phyloP scores from a whole-genome alignment of 2,888 invertebrate species.

The Heliothis peltigera region DNA sequence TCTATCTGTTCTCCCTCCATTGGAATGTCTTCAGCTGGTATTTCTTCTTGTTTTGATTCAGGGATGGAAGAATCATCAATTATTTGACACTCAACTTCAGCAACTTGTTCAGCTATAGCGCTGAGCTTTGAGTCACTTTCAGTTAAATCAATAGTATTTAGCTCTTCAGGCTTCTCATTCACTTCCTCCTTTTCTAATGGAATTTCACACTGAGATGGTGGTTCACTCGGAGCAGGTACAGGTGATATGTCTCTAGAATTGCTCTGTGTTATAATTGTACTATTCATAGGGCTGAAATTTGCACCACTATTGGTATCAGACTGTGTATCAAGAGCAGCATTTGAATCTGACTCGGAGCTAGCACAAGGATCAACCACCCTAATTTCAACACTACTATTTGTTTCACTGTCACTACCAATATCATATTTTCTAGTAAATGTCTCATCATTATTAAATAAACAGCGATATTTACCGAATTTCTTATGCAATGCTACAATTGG shows the following conservation, averaged over 20 bases:
- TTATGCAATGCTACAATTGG: constrained; percentile 85
- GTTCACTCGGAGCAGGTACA: constrained; percentile 58
- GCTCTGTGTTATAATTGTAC: constrained; percentile 63
- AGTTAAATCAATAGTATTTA: constrained; percentile 46
- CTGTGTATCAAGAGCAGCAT: constrained; percentile 80
- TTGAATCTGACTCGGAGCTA: constrained; percentile 87
- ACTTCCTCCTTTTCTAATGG: constrained; percentile 41
- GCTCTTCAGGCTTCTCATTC: constrained; percentile 23
- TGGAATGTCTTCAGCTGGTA: constrained; percentile 68
- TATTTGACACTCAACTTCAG: constrained; percentile 38
- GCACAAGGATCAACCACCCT: constrained; percentile 83
- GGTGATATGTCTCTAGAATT: constrained; percentile 77
- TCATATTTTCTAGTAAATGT: constrained; percentile 80
- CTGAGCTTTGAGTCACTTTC: constrained; percentile 45
- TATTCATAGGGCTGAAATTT: constrained; percentile 74
- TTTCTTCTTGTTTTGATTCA: constrained; percentile 52
- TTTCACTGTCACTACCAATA: constrained; percentile 87
- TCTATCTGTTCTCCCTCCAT: constrained; percentile 75
- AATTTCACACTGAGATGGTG: constrained; percentile 38
- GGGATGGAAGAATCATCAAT: constrained; percentile 42
- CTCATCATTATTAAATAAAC: constrained; percentile 84
- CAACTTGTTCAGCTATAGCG: constrained; percentile 36
- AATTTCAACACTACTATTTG: constrained; percentile 85
- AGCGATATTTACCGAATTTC: constrained; percentile 90
- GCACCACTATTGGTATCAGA: constrained; percentile 78